Percentiles rank a stretch among this genome's conserved stretches.
Conservation (phyloP, 2,113 vertebrate species). For the Tetraodon nigroviridis region DNA sequence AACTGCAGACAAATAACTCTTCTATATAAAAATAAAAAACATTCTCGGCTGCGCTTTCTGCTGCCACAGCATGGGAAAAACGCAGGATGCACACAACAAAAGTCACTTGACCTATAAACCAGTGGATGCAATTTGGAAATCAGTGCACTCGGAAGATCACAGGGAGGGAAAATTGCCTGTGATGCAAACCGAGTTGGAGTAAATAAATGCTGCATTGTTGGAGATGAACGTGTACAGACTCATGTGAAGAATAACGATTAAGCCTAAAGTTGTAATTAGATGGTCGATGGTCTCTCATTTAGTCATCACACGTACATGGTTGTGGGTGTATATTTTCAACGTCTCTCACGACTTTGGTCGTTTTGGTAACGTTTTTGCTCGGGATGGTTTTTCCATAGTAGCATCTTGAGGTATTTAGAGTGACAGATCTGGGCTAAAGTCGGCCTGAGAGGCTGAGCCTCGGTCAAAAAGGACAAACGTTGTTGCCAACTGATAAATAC, state of each 20-base stretch:
- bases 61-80: slow-evolving; percentile 4
- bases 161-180: slow-evolving; percentile 20
- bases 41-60: slow-evolving; percentile 29
- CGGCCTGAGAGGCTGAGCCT: slow-evolving; percentile 40
- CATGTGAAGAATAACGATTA: slow-evolving; percentile 62
- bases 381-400: slow-evolving; percentile 56
- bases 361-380: slow-evolving; percentile 55
- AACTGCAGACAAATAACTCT: slow-evolving; percentile 39
- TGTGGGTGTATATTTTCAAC: slow-evolving; percentile 57
- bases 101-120: slow-evolving; percentile 8
- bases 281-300: slow-evolving; percentile 62
- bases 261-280: slow-evolving; percentile 58
- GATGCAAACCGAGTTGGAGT: slow-evolving; percentile 20
- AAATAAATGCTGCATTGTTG: slow-evolving; percentile 23
- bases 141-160: slow-evolving; percentile 6
- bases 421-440: slow-evolving; percentile 42
- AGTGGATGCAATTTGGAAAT: slow-evolving; percentile 15
- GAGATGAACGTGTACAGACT: slow-evolving; percentile 20
- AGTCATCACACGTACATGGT: slow-evolving; percentile 58
- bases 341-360: slow-evolving; percentile 65
- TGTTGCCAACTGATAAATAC: slow-evolving; percentile 27
- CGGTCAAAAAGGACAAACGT: slow-evolving; percentile 35
- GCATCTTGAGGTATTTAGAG: slow-evolving; percentile 57
- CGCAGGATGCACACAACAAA: slow-evolving; percentile 2
- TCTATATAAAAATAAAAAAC: slow-evolving; percentile 27